Conservation (phyloP, 2,113 vertebrate genomes). For the Lophotis ruficrista region DNA sequence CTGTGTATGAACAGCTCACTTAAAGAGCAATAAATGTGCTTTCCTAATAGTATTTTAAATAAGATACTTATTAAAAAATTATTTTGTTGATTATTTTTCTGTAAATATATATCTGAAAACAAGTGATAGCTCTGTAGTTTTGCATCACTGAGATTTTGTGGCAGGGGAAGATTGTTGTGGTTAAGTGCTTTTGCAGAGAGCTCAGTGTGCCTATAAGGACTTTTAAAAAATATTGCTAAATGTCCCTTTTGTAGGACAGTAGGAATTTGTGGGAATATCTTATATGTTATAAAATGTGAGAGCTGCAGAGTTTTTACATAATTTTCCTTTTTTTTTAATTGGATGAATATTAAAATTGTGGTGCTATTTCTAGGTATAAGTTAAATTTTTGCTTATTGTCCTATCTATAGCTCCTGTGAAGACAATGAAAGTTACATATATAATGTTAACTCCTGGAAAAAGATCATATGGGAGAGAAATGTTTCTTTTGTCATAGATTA, state of each 20-base stretch:
- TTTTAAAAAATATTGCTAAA: not conserved
- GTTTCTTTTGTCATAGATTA: not conserved
- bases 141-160: not conserved
- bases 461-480: not conserved
- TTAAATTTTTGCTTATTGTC: not conserved
- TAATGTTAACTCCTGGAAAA: not conserved
- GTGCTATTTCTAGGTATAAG: not conserved
- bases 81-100: constrained; percentile 31
- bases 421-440: not conserved
- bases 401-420: not conserved
- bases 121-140: not conserved
- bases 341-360: not conserved
- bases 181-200: not conserved
- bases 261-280: not conserved
- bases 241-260: not conserved
- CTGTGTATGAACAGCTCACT: not conserved
- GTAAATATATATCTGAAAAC: not conserved
- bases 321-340: not conserved
- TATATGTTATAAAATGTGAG: not conserved
- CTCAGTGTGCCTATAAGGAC: not conserved
- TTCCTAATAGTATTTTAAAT: constrained; percentile 11
- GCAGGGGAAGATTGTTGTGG: not conserved
- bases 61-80: not conserved
- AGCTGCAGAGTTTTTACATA: not conserved
- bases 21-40: not conserved